Evolutionary conservation across 2,797 vertebrate species (phyloP).

Genomic region (Melanotaenia maccullochi): DNA sequence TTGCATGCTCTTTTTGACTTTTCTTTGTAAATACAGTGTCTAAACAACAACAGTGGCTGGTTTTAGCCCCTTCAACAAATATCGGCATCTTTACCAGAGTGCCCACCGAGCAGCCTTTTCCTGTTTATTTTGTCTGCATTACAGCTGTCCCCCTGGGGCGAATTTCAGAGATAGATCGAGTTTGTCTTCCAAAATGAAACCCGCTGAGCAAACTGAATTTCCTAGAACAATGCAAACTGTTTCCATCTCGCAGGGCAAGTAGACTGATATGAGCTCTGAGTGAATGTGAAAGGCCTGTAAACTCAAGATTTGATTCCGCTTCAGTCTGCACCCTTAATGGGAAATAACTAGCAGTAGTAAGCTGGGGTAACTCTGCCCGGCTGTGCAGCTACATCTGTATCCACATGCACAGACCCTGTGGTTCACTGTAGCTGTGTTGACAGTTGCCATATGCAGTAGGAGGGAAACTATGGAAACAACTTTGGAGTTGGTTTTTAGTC

Average conservation of each 20-base stretch:
- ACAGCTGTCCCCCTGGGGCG: slow-evolving; percentile 1
- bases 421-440: slow-evolving; percentile 25
- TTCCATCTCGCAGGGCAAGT: slow-evolving; percentile 11
- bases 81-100: background rate
- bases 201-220: slow-evolving; percentile 32
- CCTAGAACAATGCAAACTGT: slow-evolving; percentile 18
- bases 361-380: slow-evolving; percentile 29
- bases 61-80: slow-evolving; percentile 13
- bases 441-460: slow-evolving; percentile 9
- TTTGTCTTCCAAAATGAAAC: slow-evolving; percentile 35
- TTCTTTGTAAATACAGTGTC: slow-evolving; percentile 7
- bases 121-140: slow-evolving; percentile 9
- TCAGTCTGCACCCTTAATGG: slow-evolving; percentile 21
- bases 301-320: slow-evolving; percentile 25
- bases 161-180: slow-evolving; percentile 23
- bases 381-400: slow-evolving; percentile 27
- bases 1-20: background rate
- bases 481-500: slow-evolving; percentile 12
- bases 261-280: slow-evolving; percentile 33
- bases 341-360: slow-evolving; percentile 15
- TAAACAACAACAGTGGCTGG: background rate
- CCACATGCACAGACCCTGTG: background rate
- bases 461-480: background rate
- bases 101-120: background rate
- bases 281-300: slow-evolving; percentile 32